phyloP scores from a whole-genome alignment of 2,797 vertebrate genomes.

The Acrossocheilus fasciatus region DNA sequence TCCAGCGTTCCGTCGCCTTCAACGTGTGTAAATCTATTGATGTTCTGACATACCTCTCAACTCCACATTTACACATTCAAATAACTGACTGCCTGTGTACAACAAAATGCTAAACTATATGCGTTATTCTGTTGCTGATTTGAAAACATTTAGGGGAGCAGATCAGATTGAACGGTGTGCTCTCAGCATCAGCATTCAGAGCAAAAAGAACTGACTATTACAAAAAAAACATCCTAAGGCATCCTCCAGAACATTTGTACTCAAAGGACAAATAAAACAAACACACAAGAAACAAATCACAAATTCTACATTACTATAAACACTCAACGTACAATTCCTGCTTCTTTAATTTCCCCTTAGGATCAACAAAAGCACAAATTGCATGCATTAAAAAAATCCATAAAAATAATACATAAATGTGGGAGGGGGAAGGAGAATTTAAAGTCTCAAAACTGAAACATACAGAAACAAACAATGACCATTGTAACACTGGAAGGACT shows the following conservation, averaged over 20 bases:
- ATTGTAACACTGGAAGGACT: not conserved
- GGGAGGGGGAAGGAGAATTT: not conserved
- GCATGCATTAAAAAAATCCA: not conserved
- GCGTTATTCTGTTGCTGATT: constrained; percentile 1
- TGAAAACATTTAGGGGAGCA: constrained; percentile 6
- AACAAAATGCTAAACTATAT: not conserved
- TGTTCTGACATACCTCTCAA: not conserved
- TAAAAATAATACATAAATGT: not conserved
- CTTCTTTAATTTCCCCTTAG: constrained; percentile 3
- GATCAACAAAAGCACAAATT: not conserved
- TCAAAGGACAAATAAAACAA: constrained; percentile 5
- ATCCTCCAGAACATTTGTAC: not conserved
- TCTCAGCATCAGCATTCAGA: not conserved
- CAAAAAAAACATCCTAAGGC: constrained; percentile 3
- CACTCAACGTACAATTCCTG: not conserved
- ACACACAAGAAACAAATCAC: not conserved
- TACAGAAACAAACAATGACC: not conserved
- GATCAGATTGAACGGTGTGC: not conserved
- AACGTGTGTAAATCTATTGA: not conserved
- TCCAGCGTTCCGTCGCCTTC: not conserved
- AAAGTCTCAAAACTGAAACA: not conserved
- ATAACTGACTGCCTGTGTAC: not conserved
- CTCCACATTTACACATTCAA: not conserved
- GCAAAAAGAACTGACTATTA: constrained; percentile 5
- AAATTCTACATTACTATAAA: not conserved